phyloP scores from a whole-genome alignment of 2,113 vertebrate species.

The Hylia prasina region DNA sequence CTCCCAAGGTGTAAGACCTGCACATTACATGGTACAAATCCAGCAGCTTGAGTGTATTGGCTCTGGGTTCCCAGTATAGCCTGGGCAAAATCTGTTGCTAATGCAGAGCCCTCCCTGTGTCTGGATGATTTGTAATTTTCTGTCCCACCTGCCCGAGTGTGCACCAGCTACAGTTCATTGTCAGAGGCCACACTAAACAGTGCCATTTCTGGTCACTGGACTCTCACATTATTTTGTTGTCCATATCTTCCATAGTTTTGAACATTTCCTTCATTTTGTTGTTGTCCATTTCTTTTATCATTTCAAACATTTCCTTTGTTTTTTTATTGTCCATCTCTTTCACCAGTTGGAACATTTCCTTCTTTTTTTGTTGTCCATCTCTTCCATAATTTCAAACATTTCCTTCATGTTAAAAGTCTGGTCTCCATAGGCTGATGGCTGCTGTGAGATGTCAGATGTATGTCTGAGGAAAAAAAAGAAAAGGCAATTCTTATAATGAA shows the following conservation, averaged over 20 bases:
- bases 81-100: neutral
- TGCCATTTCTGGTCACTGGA: neutral
- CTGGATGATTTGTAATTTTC: neutral
- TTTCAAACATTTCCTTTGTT: neutral
- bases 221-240: neutral
- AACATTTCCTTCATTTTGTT: neutral
- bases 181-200: neutral
- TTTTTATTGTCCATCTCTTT: neutral
- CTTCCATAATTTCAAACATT: neutral
- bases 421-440: neutral
- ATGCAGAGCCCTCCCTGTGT: neutral
- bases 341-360: neutral
- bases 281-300: neutral
- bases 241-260: neutral
- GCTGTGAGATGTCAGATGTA: accelerated
- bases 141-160: neutral
- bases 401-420: neutral
- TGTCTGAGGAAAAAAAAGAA: neutral
- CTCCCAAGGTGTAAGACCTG: neutral
- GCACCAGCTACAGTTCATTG: neutral
- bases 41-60: neutral
- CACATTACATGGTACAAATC: neutral
- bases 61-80: neutral
- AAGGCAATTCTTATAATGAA: neutral
- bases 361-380: neutral